Base-by-base conservation (phyloP, 2,888 invertebrate species). In the Caenorhabditis zanzibari region DNA sequence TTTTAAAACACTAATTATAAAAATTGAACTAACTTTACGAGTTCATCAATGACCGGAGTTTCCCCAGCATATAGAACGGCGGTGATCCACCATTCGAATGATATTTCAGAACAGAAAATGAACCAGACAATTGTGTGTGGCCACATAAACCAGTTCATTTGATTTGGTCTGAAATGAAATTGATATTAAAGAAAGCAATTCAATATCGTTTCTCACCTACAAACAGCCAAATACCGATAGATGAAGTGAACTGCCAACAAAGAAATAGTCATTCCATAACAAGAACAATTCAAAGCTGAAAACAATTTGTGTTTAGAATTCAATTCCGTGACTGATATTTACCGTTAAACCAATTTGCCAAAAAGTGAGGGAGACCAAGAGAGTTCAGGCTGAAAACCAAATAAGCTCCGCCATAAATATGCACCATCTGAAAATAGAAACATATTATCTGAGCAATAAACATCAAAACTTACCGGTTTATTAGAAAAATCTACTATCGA, bases 191-290 rank as follows among this genome's bases (percentile, higher is more conserved):
- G n/a, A 12, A 2, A 44, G 7, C 32, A 32, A 7, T 32, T 32
- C 7, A 32, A 32, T 32, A n/a, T n/a, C n/a, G 4, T 32, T 32
- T 28, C 54, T 16, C n/a, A 72, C 82, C 72, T 72, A 35, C 71
- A 81, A 35, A 82, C 82, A 3, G 82, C 77, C 16, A 82, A 32
- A 24, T 82, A 82, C 32, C 82, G 44, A 32, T 82, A 82, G 38
- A 82, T 73, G 26, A 82, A 82, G 35, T 82, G 82, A 2, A 82
- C 77, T 1, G 82, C 82, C 2, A 82, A 28, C 7, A 82, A 61
- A 3, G 77, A 76, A 14, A 82, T 82, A 0, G 82, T 82, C 82
- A 82, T 77, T 58, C 82, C 82, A 28, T 82, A 82, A 56, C 82
- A 82, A 0, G 82, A 68, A 56, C 82, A 82, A 35, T 82, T 77